Base-by-base conservation (phyloP, 2,113 vertebrate genomes). In the Aldabrachelys gigantea region DNA sequence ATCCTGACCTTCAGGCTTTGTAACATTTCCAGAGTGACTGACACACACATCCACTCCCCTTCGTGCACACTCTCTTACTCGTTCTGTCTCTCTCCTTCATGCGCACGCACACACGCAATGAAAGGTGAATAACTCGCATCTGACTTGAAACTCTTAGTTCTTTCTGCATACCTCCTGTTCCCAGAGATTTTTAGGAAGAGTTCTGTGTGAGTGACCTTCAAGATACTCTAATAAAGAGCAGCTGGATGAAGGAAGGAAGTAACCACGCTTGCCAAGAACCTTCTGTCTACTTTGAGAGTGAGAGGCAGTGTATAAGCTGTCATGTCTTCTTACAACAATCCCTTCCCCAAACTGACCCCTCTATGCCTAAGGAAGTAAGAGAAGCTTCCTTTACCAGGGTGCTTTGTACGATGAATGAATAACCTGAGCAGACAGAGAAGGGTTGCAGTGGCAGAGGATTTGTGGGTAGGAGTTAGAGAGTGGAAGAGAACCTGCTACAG, bases 381-480 rank as follows among this genome's bases (percentile, higher is more conserved):
- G 84, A 86, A 59, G 11, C 22, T 47, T n/a, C 8, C 1, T 0
- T 91, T 80, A 84, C 75, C 41, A 69, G 25, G 10, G 81, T 19
- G 81, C 87, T 31, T 38, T 35, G 31, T 50, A 0, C 44, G 41
- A 3, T 31, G 95, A 92, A 1, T 3, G 56, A 72, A 10, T 59
- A 62, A 38, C 75, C 59, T 19, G 31, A 29, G 76, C 89, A 91
- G 88, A 72, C 76, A 80, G 85, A 87, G 78, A 49, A 88, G 78
- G 78, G 16, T 41, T 44, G 76, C 89, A 76, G 10, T 21, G 44
- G 49, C 52, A 69, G 76, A 52, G 44, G 72, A 10, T 2, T 29
- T 54, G 14, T 11, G 3, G 78, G 65, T 84, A 91, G 85, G 85
- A 91, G n/a, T 69, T 82, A 76, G 41, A 72, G 17, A 91, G 38